Percentiles rank a stretch among this genome's conserved stretches.
These are phyloP conservation scores for Spinibarbus caldwelli DNA, from an alignment of 2,797 vertebrate genomes.

Conservation along the genomic window DNA sequence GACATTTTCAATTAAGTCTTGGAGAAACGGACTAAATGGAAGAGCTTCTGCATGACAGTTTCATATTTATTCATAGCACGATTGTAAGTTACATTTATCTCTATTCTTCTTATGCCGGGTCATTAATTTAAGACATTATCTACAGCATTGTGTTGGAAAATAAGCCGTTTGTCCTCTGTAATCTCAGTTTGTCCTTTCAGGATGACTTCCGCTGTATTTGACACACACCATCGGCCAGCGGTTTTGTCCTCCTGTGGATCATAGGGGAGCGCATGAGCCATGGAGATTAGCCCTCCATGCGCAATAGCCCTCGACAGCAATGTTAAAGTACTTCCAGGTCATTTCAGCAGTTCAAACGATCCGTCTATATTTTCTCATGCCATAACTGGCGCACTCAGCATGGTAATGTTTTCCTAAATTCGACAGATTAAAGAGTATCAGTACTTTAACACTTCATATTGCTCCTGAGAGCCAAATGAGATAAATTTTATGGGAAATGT, in stretches of 20 bases:
- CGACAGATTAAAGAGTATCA: neutral
- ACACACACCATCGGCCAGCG: slow-evolving; percentile 35
- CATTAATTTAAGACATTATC: slow-evolving; percentile 44
- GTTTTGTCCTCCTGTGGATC: slow-evolving; percentile 29
- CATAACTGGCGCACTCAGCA: neutral
- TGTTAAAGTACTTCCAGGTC: slow-evolving; percentile 16
- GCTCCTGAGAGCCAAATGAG: neutral
- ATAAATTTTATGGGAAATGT: neutral
- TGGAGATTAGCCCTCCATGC: slow-evolving; percentile 30
- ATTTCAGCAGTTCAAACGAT: slow-evolving; percentile 28
- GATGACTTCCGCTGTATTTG: slow-evolving; percentile 44
- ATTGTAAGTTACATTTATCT: slow-evolving; percentile 38
- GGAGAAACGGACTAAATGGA: neutral
- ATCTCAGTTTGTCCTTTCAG: slow-evolving; percentile 46
- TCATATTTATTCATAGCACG: slow-evolving; percentile 20
- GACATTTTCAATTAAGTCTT: slow-evolving; percentile 41
- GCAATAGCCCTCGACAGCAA: slow-evolving; percentile 26
- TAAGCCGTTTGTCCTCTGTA: slow-evolving; percentile 47
- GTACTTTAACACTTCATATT: neutral
- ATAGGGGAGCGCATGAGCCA: slow-evolving; percentile 6
- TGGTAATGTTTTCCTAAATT: neutral
- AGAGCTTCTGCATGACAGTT: slow-evolving; percentile 2
- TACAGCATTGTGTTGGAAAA: slow-evolving; percentile 32
- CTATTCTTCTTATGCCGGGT: slow-evolving; percentile 18
- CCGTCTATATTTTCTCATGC: neutral